A percentile compares a stretch with the other conserved stretches of the same genome.
Conservation (phyloP, 1,140 invertebrate species). For the Drosophila murphyi region DNA sequence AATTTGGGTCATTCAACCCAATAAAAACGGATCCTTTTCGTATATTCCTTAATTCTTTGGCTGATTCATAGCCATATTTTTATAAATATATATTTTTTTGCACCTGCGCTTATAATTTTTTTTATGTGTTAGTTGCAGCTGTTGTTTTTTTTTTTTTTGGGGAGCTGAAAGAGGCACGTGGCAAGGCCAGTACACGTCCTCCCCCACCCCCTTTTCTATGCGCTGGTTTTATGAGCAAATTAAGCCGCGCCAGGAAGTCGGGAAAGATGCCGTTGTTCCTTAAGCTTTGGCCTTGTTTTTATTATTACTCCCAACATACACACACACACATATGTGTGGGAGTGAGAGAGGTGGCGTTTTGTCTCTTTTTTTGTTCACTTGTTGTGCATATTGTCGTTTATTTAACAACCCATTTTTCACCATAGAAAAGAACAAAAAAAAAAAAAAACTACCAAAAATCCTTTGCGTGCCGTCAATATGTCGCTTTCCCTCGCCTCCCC, state of each 20-base stretch:
- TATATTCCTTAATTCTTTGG: constrained; percentile 12
- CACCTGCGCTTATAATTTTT: constrained; percentile 35
- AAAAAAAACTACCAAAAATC: constrained; percentile 44
- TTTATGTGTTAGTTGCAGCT: constrained; percentile 52
- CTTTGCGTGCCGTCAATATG: constrained; percentile 80
- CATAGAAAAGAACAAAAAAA: constrained; percentile 34
- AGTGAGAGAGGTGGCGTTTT: constrained; percentile 11
- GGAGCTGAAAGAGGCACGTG: constrained; percentile 45
- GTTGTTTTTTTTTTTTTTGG: constrained; percentile 5
- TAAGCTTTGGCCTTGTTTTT: constrained; percentile 31
- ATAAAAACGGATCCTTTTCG: constrained; percentile 32
- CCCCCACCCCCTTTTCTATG: not conserved
- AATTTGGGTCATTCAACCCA: constrained; percentile 71
- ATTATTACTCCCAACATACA: constrained; percentile 48
- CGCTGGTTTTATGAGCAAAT: constrained; percentile 56
- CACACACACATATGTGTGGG: constrained; percentile 6
- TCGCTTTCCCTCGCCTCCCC: constrained; percentile 24
- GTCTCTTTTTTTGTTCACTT: constrained; percentile 39
- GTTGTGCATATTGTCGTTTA: constrained; percentile 43
- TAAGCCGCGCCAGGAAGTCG: constrained; percentile 72
- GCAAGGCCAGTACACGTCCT: constrained; percentile 50
- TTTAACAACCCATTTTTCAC: constrained; percentile 30
- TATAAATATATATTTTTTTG: constrained; percentile 20
- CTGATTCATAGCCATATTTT: constrained; percentile 43
- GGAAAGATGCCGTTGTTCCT: constrained; percentile 24